phyloP scores from a whole-genome alignment of 2,113 vertebrate species.

The Ceratotherium simum region DNA sequence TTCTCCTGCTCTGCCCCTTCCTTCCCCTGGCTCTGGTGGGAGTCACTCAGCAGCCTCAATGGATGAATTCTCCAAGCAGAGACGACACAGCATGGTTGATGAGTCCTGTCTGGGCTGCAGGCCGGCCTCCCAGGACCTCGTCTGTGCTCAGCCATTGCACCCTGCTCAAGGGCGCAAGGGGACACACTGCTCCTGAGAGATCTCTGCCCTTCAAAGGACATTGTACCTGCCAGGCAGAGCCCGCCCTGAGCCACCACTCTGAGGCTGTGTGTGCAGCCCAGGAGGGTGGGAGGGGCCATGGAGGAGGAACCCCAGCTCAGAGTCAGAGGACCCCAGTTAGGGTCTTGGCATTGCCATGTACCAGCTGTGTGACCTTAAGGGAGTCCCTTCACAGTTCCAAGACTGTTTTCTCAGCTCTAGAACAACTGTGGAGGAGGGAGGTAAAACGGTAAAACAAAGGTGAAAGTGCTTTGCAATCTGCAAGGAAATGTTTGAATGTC shows the following conservation, averaged over 20 bases:
- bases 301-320: neutral
- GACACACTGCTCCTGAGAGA: slow-evolving; percentile 32
- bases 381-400: neutral
- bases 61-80: neutral
- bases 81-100: neutral
- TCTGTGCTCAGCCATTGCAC: neutral
- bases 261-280: neutral
- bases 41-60: neutral
- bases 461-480: neutral
- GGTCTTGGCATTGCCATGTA: neutral
- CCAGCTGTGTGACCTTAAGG: neutral
- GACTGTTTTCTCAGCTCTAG: neutral
- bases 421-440: neutral
- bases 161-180: neutral
- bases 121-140: neutral
- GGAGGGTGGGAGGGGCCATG: neutral
- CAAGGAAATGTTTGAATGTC: neutral
- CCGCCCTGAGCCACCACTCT: no score
- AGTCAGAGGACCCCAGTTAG: neutral
- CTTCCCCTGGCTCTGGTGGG: neutral
- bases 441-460: neutral
- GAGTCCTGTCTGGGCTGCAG: neutral
- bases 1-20: neutral
- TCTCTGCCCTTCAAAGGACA: slow-evolving; percentile 53
- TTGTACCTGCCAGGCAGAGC: neutral